Evolutionary conservation across 2,888 invertebrate genomes (phyloP), one percentile per base, ranked within the genome.

Genomic region (Drosophila atroscutellata): DNA sequence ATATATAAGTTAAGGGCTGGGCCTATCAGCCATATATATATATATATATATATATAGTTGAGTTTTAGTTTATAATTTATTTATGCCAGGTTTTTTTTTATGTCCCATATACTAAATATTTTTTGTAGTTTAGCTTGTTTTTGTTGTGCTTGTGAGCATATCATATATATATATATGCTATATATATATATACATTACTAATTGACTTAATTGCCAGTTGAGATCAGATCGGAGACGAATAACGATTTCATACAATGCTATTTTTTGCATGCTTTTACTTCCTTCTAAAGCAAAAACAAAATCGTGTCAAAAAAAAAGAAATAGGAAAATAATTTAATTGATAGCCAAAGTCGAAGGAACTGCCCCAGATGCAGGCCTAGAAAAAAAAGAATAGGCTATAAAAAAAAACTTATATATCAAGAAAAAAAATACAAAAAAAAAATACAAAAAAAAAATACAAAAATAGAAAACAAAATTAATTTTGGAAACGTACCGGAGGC

Each of bases 401-500:
- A 39, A 57, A 57, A n/a, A 56, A 24, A 47, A 49, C 7, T 0
- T 49, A 26, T 11, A 58, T 49, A 39, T 11, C 3, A 24, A 42
- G 34, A 60, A 34, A n/a, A 26, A 26, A 26, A 26, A 26, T 4
- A 26, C 4, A 2, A 42, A 42, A 32, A 50, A 45, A 30, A 28
- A 42, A 42, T 26, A 50, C 45, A 30, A 30, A 32, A n/a, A n/a
- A n/a, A n/a, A n/a, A 32, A 45, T 4, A 32, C 11, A 24, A 42
- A 26, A 37, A 57, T 24, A 24, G 9, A 65, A 57, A 66, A 32
- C 32, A 34, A 18, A 49, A 49, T 55, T 54, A 70, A 32, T 74
- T 73, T 77, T 75, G 74, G 71, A 79, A 75, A 90, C 89, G 92
- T 92, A 92, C 91, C 90, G 87, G 92, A 91, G 87, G 80, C 89